Percentiles rank a stretch among this genome's conserved stretches.
Conservation (phyloP, 2,113 vertebrate species). For the Puffinus mauretanicus region DNA sequence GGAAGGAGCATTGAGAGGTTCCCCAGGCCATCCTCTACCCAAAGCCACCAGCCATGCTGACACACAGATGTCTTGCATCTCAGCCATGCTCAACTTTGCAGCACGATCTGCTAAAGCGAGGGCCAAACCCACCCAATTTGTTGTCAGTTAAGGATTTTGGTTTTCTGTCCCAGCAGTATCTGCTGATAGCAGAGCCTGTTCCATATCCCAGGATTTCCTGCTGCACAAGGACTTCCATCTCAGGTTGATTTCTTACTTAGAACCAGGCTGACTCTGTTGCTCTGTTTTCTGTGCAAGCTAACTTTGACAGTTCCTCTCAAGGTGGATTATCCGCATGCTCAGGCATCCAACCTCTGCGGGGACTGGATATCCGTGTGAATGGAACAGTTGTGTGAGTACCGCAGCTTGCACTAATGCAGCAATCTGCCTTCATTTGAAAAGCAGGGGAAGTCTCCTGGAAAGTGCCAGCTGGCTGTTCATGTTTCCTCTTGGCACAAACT, state of each 20-base stretch:
- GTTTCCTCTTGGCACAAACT: not conserved
- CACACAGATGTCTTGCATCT: not conserved
- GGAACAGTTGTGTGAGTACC: not conserved
- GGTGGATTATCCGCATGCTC: not conserved
- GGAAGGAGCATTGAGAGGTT: not conserved
- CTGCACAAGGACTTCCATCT: not conserved
- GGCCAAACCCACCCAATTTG: not conserved
- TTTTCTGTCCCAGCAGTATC: not conserved
- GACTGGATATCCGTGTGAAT: not conserved
- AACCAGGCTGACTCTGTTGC: not conserved
- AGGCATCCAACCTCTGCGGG: not conserved
- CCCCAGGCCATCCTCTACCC: not conserved
- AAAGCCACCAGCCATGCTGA: not conserved
- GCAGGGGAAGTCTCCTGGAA: not conserved
- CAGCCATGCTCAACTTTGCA: not conserved
- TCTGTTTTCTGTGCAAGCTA: not conserved
- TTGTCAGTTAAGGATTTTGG: not conserved
- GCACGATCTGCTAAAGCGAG: not conserved
- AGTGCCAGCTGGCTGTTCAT: not conserved
- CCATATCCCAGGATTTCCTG: not conserved
- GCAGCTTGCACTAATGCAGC: not conserved
- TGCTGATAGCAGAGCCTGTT: not conserved
- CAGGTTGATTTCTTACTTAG: not conserved
- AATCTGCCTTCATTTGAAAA: not conserved
- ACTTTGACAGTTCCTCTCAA: not conserved